These are phyloP conservation scores for Centropus unirufus DNA, from an alignment of 2,113 vertebrate species.

Conservation along the genomic window DNA sequence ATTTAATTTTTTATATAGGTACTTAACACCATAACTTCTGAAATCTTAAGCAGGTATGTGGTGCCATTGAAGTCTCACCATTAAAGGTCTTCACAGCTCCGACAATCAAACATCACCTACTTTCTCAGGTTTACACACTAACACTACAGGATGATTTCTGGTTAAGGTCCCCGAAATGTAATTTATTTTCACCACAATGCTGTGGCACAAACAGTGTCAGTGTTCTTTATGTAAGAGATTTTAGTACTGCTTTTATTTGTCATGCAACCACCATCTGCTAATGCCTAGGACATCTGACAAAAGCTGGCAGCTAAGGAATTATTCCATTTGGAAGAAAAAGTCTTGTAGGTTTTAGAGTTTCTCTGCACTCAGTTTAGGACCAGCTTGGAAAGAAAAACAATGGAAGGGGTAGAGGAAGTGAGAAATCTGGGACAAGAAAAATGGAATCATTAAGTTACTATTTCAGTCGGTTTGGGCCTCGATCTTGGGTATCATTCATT, in stretches of 20 bases:
- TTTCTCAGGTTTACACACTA: background rate
- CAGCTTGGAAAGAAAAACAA: background rate
- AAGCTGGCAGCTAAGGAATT: background rate
- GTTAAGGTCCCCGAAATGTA: background rate
- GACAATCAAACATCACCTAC: background rate
- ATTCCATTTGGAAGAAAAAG: background rate
- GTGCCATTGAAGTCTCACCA: background rate
- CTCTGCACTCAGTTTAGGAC: background rate
- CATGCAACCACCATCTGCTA: background rate
- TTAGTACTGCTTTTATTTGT: background rate
- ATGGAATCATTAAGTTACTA: background rate
- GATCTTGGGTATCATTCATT: background rate
- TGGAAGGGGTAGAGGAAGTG: background rate
- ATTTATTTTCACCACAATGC: background rate
- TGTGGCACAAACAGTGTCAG: background rate
- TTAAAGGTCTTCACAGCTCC: background rate
- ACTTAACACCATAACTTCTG: background rate
- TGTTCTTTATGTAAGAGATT: background rate
- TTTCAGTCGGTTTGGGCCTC: background rate
- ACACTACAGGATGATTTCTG: background rate
- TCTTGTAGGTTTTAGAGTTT: background rate
- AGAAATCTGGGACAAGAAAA: background rate
- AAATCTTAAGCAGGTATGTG: background rate
- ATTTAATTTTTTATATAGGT: background rate
- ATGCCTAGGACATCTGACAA: background rate